These are phyloP conservation scores for Brachymystax lenok DNA, from an alignment of 2,797 vertebrate genomes.

Conservation along the genomic window DNA sequence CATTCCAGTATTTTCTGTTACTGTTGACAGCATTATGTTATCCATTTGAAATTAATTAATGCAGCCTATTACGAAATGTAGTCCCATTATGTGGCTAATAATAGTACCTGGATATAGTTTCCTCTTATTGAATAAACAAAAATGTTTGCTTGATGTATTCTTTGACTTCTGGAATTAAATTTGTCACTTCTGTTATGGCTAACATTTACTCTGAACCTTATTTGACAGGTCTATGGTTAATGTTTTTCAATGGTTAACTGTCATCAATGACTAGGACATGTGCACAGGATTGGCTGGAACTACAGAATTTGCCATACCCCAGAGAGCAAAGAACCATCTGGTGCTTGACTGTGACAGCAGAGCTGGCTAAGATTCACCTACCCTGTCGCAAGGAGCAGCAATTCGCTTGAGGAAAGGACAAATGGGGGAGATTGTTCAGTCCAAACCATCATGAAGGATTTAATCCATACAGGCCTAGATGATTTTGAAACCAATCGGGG, in stretches of 20 bases:
- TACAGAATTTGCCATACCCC: background rate
- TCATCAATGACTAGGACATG: background rate
- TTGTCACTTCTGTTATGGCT: background rate
- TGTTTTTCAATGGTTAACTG: background rate
- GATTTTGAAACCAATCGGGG: background rate
- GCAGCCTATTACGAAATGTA: background rate
- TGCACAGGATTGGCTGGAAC: background rate
- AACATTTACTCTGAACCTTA: background rate
- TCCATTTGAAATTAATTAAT: background rate
- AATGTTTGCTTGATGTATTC: background rate
- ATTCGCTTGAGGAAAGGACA: background rate
- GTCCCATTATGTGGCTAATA: background rate
- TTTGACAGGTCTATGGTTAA: background rate
- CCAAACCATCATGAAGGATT: background rate
- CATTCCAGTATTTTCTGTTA: slow-evolving; percentile 8
- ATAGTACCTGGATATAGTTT: slow-evolving; percentile 1
- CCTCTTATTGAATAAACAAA: slow-evolving; percentile 8
- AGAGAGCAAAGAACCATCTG: background rate
- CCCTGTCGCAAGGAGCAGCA: background rate
- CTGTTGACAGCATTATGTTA: background rate
- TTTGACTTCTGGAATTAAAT: background rate
- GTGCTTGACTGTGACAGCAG: background rate
- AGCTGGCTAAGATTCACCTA: background rate
- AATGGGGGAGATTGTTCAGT: background rate
- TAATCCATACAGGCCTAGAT: background rate